A percentile compares a stretch with the other conserved stretches of the same genome.
phyloP scores from a whole-genome alignment of 2,113 vertebrate species.

The Riparia riparia region DNA sequence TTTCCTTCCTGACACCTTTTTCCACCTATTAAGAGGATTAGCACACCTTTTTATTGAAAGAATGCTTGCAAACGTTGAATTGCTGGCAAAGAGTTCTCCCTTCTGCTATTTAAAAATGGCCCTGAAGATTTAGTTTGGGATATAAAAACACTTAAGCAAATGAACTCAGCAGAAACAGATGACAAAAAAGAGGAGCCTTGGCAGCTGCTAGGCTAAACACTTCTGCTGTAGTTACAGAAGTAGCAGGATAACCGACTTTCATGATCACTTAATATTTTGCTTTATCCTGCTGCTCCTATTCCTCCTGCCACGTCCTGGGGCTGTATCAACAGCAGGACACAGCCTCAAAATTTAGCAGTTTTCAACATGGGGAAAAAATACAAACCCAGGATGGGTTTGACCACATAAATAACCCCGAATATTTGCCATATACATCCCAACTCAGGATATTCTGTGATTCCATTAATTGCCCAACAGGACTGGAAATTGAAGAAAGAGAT shows the following conservation, averaged over 20 bases:
- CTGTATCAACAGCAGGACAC: background rate
- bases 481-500: background rate
- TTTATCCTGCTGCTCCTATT: background rate
- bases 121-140: background rate
- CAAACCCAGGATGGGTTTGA: background rate
- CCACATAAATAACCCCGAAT: background rate
- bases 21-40: background rate
- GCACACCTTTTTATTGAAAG: background rate
- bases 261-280: background rate
- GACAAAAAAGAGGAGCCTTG: background rate
- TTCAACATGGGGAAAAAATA: fast-evolving
- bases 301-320: background rate
- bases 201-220: background rate
- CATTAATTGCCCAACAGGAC: background rate
- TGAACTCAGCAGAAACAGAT: background rate
- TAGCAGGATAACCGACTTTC: background rate
- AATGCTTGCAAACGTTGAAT: background rate
- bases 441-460: background rate
- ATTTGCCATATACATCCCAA: background rate
- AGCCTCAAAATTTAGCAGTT: background rate
- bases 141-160: conserved; percentile 4
- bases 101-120: background rate
- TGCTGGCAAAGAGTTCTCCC: background rate
- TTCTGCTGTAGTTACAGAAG: background rate
- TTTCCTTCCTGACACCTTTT: background rate